Evolutionary conservation across 2,888 invertebrate species (phyloP), one percentile per base, ranked within the genome.

Genomic region (Stenchaetothrips biformis): DNA sequence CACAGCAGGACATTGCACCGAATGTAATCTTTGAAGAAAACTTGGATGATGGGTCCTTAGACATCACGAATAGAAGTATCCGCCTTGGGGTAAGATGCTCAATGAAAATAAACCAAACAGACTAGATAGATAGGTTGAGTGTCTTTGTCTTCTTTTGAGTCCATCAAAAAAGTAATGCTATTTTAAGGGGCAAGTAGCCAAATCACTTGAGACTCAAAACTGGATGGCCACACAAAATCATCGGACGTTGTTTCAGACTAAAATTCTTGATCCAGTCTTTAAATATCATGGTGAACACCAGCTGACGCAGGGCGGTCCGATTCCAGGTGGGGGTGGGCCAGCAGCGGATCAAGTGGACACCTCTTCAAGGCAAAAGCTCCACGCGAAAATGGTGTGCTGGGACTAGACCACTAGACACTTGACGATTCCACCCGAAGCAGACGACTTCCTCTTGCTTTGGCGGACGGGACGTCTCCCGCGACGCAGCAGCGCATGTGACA

Each of bases 1-100:
- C 84, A 81, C 83, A 49, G 49, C 48, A 49, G 48, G 49, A 78
- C 78, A 80, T 80, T 78, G 25, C 80, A 48, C 25, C 16, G 27
- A 79, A 49, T 79, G 21, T 79, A 25, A 59, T 47, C 48, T 67
- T 79, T 79, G 47, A 48, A 37, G 79, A 79, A 67, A 25, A 74
- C 67, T 74, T 74, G 11, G 67, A 74, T 74, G 67, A 74, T 25
- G 25, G 25, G 67, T 74, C 67, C 67, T 74, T 25, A 74, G 67
- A 74, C 67, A 48, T 78, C 78, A 49, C 49, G 78, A 37, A 78
- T 21, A 37, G 48, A 78, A 78, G n/a, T 77, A 18, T 59, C 59
- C 13, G 18, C 6, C 16, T 16, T 59, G 16, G 0, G 16, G 18
- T 18, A 59, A 16, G 18, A 59, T 59, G 13, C 2, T 59, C 18